Percentiles rank a stretch among this genome's conserved stretches.
phyloP scores from a whole-genome alignment of 2,888 invertebrate genomes.

The Ormyrus nitidulus region DNA sequence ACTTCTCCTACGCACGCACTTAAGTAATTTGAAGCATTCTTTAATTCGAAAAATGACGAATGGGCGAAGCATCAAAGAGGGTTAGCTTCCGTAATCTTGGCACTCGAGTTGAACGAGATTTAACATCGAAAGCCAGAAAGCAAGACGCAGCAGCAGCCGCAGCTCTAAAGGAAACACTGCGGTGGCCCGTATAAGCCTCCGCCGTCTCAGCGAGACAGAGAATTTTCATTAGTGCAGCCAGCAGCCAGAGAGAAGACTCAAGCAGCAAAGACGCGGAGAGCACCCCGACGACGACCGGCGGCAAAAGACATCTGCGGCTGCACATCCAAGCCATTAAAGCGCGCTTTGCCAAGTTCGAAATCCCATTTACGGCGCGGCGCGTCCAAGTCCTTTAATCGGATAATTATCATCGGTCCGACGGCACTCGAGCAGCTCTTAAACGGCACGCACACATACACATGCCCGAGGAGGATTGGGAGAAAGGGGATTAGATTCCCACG shows the following conservation, averaged over 20 bases:
- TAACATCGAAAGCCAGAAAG: conserved; percentile 20
- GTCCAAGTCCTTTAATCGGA: conserved; percentile 48
- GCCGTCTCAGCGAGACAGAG: neutral
- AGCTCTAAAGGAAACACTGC: neutral
- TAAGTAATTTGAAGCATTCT: no score
- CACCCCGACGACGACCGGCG: neutral
- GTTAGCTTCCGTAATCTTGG: neutral
- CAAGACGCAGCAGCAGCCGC: neutral
- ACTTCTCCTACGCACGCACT: no score
- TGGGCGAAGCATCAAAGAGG: no score
- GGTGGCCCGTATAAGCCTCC: neutral
- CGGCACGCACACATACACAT: conserved; percentile 2
- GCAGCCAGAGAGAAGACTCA: neutral
- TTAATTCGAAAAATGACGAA: no score
- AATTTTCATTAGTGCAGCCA: conserved; percentile 25
- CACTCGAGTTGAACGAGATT: neutral
- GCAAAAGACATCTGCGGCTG: neutral
- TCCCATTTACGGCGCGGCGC: conserved; percentile 38
- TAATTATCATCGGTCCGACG: conserved; percentile 44
- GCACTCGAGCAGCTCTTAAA: conserved; percentile 30
- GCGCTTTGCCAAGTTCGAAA: conserved; percentile 46
- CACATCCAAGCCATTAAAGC: conserved; percentile 39
- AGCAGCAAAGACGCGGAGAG: neutral
- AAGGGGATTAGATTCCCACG: conserved; percentile 40
- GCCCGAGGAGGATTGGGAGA: neutral